Evolutionary conservation across 2,888 invertebrate genomes (phyloP).

Genomic region (Cinara cedri): DNA sequence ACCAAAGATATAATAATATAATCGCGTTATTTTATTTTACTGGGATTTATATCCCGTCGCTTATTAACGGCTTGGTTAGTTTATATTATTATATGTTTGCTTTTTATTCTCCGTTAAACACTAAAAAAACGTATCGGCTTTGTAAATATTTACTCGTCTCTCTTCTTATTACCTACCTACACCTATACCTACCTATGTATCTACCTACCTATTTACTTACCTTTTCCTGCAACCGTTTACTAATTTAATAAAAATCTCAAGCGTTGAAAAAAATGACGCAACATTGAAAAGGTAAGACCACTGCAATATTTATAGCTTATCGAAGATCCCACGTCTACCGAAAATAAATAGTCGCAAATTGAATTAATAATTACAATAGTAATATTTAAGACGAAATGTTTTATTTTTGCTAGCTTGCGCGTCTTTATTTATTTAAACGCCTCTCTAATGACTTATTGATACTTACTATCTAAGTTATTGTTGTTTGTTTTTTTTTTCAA

Average conservation of each 20-base stretch:
- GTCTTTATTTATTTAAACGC: constrained; percentile 18
- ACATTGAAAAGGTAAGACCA: constrained; percentile 35
- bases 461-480: no score
- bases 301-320: constrained; percentile 14
- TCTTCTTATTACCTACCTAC: neutral
- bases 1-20: no score
- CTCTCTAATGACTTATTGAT: neutral
- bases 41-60: neutral
- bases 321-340: neutral
- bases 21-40: neutral
- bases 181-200: neutral
- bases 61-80: neutral
- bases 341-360: constrained; percentile 6
- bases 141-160: constrained; percentile 16
- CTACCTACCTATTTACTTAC: neutral
- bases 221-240: neutral
- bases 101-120: neutral
- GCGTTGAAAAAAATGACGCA: constrained; percentile 27
- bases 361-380: neutral
- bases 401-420: constrained; percentile 23
- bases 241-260: constrained; percentile 21
- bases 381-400: constrained; percentile 4
- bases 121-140: neutral
- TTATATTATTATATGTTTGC: constrained; percentile 8
- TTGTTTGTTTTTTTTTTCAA: no score